Conservation (phyloP, 2,888 invertebrate genomes). For the Tenthredo distinguenda region DNA sequence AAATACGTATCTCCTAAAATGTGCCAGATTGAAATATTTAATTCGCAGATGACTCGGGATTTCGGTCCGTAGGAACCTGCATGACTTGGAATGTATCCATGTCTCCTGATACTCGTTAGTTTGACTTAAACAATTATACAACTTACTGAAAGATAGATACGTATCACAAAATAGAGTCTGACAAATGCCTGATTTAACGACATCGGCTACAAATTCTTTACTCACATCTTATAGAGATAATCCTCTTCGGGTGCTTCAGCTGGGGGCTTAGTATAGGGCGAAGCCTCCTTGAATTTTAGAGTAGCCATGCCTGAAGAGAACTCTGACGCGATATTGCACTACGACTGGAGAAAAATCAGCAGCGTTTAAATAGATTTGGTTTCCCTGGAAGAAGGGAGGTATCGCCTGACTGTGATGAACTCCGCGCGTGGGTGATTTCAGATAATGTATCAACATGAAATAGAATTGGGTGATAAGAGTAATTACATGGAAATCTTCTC, state of each 20-base stretch:
- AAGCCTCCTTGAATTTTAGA: slow-evolving; percentile 78
- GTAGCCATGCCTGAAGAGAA: slow-evolving; percentile 78
- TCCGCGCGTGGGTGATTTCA: background rate
- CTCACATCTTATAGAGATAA: slow-evolving; percentile 79
- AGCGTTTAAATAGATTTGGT: background rate
- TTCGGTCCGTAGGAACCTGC: too few species aligned
- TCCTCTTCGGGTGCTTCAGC: slow-evolving; percentile 77
- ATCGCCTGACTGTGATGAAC: background rate
- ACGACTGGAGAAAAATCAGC: background rate
- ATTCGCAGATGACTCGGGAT: too few species aligned
- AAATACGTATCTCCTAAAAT: too few species aligned
- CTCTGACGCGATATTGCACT: background rate
- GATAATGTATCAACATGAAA: background rate
- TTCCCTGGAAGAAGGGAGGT: background rate
- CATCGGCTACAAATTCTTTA: slow-evolving; percentile 52
- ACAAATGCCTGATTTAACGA: slow-evolving; percentile 7
- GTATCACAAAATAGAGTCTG: background rate
- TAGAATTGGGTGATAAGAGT: background rate
- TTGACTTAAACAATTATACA: background rate
- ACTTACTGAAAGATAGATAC: background rate
- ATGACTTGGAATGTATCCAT: too few species aligned
- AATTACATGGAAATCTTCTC: background rate
- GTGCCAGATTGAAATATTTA: too few species aligned
- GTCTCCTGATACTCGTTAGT: background rate
- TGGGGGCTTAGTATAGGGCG: slow-evolving; percentile 77